Evolutionary conservation across 2,113 vertebrate genomes (phyloP).

Genomic region (Rhea americana): DNA sequence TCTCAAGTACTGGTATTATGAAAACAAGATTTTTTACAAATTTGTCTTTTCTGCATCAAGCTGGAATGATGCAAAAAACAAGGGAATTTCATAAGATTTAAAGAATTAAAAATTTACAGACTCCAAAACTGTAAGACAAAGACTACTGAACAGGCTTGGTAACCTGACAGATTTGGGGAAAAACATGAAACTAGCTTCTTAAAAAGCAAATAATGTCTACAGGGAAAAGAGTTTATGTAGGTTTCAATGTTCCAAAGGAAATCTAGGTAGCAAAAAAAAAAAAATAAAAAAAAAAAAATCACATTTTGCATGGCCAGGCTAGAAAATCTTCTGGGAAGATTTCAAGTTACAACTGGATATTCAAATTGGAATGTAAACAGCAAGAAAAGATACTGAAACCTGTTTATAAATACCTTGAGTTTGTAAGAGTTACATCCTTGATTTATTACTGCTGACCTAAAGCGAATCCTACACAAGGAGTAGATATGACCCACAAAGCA

Average conservation of each 20-base stretch:
- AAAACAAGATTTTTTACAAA: neutral
- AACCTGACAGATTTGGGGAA: neutral
- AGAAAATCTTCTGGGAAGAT: slow-evolving; percentile 17
- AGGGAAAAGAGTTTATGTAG: neutral
- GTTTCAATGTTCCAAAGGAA: slow-evolving; percentile 25
- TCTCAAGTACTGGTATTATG: neutral
- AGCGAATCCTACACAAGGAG: neutral
- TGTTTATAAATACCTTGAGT: neutral
- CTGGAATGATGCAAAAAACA: neutral
- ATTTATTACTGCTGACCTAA: neutral
- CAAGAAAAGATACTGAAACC: neutral
- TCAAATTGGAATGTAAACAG: neutral
- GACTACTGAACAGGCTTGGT: neutral
- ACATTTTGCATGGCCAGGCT: neutral
- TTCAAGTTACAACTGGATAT: slow-evolving; percentile 3
- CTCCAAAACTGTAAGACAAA: neutral
- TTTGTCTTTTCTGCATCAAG: neutral
- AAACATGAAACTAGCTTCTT: neutral
- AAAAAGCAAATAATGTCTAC: neutral
- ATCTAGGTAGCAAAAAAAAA: neutral
- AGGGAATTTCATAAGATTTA: neutral
- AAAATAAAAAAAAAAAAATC: neutral
- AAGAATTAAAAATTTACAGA: neutral
- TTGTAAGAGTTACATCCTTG: neutral
- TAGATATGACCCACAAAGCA: neutral